phyloP scores from a whole-genome alignment of 2,888 invertebrate genomes.

The Nudaria mundana region DNA sequence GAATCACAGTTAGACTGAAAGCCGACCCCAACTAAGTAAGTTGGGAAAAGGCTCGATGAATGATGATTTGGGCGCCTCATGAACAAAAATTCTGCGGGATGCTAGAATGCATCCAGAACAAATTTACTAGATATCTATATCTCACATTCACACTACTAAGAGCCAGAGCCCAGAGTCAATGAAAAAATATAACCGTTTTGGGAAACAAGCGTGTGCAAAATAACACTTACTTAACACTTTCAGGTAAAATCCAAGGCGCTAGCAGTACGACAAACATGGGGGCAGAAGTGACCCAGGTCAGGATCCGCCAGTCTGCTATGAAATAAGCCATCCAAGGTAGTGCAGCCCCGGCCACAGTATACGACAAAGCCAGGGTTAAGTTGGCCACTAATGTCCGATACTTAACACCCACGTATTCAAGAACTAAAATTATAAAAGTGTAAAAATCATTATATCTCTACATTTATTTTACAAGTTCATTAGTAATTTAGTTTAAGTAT shows the following conservation, averaged over 20 bases:
- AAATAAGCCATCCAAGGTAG: slow-evolving; percentile 71
- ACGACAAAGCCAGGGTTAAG: slow-evolving; percentile 51
- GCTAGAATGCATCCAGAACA: too few relatives aligned
- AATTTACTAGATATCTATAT: too few relatives aligned
- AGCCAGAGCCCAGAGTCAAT: too few relatives aligned
- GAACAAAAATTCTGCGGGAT: too few relatives aligned
- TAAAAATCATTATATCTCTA: background rate
- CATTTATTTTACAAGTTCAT: background rate
- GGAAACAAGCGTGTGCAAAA: too few relatives aligned
- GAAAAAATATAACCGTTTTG: too few relatives aligned
- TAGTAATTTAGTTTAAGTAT: too few relatives aligned
- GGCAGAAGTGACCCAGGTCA: slow-evolving; percentile 58
- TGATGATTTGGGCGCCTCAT: too few relatives aligned
- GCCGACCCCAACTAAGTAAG: too few relatives aligned
- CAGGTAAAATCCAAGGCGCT: slow-evolving; percentile 61
- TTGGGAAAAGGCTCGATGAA: too few relatives aligned
- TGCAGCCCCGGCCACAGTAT: slow-evolving; percentile 59
- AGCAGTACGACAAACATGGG: slow-evolving; percentile 54
- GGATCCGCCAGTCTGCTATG: slow-evolving; percentile 59
- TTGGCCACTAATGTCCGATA: slow-evolving; percentile 64
- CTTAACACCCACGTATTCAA: slow-evolving; percentile 70
- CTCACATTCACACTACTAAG: too few relatives aligned
- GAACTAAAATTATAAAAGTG: slow-evolving; percentile 31
- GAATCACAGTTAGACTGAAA: too few relatives aligned
- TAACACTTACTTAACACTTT: slow-evolving; percentile 59